Evolutionary conservation across 2,797 vertebrate species (phyloP).

Genomic region (Smutsia temminckii): DNA sequence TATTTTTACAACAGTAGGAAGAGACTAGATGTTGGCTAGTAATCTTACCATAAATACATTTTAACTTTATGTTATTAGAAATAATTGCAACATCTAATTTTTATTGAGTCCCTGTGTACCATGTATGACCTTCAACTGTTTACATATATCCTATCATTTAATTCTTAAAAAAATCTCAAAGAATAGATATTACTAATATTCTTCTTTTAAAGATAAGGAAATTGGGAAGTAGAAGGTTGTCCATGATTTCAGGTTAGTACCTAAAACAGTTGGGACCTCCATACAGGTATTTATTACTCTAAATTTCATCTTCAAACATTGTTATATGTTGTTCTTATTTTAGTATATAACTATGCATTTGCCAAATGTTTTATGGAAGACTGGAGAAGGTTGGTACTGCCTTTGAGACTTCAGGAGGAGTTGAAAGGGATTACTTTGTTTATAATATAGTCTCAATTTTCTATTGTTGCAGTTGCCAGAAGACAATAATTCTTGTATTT

Average conservation of each 20-base stretch:
- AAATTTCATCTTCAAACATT: conserved; percentile 16
- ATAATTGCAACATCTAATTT: neutral
- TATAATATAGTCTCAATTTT: neutral
- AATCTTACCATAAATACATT: neutral
- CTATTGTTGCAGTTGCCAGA: neutral
- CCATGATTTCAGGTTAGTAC: neutral
- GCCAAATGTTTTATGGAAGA: neutral
- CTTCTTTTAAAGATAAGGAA: neutral
- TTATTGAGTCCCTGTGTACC: neutral
- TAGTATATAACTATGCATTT: neutral
- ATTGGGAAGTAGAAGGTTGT: neutral
- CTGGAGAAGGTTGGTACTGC: neutral
- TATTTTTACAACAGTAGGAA: conserved; percentile 4
- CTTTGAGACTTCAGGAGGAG: neutral
- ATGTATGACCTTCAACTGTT: neutral
- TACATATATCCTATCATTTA: neutral
- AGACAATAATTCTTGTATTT: conserved; percentile 31
- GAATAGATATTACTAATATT: neutral
- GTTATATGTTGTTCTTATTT: neutral
- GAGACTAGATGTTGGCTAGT: conserved; percentile 23
- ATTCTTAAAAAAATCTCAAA: neutral
- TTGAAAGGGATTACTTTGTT: neutral
- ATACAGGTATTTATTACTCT: neutral
- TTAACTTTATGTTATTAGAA: conserved; percentile 20
- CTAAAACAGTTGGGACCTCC: neutral